These are phyloP conservation scores for Gobiocypris rarus DNA, from an alignment of 2,113 vertebrate genomes.

Conservation along the genomic window DNA sequence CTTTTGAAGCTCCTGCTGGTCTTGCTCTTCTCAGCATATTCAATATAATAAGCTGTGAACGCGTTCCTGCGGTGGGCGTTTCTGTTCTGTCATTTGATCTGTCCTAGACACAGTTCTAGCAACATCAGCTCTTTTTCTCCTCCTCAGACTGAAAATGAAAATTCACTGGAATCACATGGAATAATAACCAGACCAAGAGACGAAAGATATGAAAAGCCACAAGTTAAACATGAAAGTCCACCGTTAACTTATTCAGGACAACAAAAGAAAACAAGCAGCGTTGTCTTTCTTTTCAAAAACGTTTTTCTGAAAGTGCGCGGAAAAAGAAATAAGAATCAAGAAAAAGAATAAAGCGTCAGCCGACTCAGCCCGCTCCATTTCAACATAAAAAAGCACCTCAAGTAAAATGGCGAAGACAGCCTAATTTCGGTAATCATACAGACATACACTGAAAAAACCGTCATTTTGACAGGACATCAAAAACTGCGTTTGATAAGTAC, in stretches of 20 bases:
- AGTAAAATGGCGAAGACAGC: conserved; percentile 76
- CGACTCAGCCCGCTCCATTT: conserved; percentile 67
- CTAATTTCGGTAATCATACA: conserved; percentile 13
- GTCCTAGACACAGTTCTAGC: conserved; percentile 17
- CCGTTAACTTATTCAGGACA: conserved; percentile 12
- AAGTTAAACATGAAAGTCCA: neutral
- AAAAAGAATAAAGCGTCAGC: neutral
- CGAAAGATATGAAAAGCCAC: neutral
- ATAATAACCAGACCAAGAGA: conserved; percentile 7
- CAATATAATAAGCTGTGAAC: conserved; percentile 10
- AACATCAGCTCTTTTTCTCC: conserved; percentile 33
- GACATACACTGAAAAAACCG: conserved; percentile 54
- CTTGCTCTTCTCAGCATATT: conserved; percentile 21
- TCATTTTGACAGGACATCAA: conserved; percentile 58
- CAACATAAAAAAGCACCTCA: conserved; percentile 62
- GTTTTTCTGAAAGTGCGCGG: neutral
- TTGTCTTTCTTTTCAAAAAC: neutral
- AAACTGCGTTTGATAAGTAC: conserved; percentile 53
- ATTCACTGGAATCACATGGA: conserved; percentile 9
- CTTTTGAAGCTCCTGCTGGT: conserved; percentile 1
- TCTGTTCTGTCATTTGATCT: conserved; percentile 36
- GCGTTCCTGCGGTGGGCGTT: conserved; percentile 34
- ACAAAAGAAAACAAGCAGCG: neutral
- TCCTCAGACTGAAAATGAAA: conserved; percentile 14
- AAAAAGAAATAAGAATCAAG: neutral